Evolutionary conservation across 2,888 invertebrate species (phyloP), one percentile per base, ranked within the genome.

Genomic region (Machimus atricapillus): DNA sequence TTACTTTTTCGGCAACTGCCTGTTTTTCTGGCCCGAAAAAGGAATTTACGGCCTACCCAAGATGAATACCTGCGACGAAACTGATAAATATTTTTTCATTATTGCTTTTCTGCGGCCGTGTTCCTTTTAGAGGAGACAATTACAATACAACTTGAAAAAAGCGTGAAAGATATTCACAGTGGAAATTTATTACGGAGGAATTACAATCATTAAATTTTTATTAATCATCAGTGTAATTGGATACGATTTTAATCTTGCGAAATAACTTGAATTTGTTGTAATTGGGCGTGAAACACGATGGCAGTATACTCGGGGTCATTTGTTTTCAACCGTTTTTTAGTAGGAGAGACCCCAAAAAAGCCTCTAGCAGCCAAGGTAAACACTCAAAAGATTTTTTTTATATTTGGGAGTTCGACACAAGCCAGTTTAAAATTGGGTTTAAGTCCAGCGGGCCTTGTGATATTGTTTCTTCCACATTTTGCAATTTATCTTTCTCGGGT

Each of bases 201-300:
- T 82, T 82, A 82, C 82, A 82, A 82, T 82, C 82, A 82, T 82
- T 82, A 82, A 82, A 58, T 58, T 82, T 82, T 82, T 82, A 82
- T 82, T 82, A 82, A 82, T 82, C 82, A 82, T 82, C 58, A 58
- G 82, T 82, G 82, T 82, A 82, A 82, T 82, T 82, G 82, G 82
- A 82, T 82, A 82, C 66, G 82, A 82, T 82, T 37, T 58, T 82
- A 82, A 82, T 82, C 82, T 58, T 52, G 56, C 66, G 82, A 82
- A 82, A 82, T 66, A 82, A 23, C 82, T 56, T 82, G 31, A 82
- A 58, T 58, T 82, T 56, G 82, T 37, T 66, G 82, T 82, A 82
- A 82, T 82, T 82, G 66, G 82, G 58, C 56, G 66, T 82, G 82
- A 82, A 82, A 82, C 82, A 82, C 58, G 82, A 82, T 58, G 82